Evolutionary conservation across 2,888 invertebrate genomes (phyloP).

Genomic region (Arctia plantaginis): DNA sequence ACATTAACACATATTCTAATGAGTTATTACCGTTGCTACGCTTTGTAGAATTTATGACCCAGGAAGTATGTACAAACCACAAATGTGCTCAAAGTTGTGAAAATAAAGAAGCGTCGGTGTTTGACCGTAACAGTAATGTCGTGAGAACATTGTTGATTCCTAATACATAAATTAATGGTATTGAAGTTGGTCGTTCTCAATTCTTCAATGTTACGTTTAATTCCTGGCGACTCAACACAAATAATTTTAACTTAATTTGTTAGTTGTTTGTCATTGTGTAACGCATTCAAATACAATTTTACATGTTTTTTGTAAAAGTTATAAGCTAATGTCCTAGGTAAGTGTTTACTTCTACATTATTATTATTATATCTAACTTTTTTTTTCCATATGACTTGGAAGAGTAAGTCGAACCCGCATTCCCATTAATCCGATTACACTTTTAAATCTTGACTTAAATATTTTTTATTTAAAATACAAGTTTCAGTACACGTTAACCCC

Average conservation of each 20-base stretch:
- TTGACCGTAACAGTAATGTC: constrained; percentile 36
- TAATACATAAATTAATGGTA: not conserved
- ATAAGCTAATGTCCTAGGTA: too few relatives aligned
- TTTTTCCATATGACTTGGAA: not conserved
- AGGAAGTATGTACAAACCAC: constrained; percentile 25
- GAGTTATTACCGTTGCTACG: not conserved
- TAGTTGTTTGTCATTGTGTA: too few relatives aligned
- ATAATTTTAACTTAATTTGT: too few relatives aligned
- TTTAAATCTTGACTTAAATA: not conserved
- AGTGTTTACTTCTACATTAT: too few relatives aligned
- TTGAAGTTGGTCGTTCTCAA: not conserved
- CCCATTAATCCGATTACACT: not conserved
- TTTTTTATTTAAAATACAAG: not conserved
- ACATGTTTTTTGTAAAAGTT: too few relatives aligned
- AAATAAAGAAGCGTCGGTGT: constrained; percentile 28
- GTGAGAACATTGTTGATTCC: constrained; percentile 10
- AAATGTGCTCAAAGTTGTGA: constrained; percentile 21
- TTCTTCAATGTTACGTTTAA: too few relatives aligned
- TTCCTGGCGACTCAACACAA: too few relatives aligned
- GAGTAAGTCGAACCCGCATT: not conserved
- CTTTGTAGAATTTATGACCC: constrained; percentile 1
- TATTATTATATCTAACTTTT: too few relatives aligned
- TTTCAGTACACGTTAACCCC: not conserved
- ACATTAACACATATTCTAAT: not conserved
- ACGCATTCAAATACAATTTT: too few relatives aligned